A percentile compares a stretch with the other conserved stretches of the same genome.
These are phyloP conservation scores for Crotalus helleri DNA, from an alignment of 2,113 vertebrate genomes.

Conservation along the genomic window DNA sequence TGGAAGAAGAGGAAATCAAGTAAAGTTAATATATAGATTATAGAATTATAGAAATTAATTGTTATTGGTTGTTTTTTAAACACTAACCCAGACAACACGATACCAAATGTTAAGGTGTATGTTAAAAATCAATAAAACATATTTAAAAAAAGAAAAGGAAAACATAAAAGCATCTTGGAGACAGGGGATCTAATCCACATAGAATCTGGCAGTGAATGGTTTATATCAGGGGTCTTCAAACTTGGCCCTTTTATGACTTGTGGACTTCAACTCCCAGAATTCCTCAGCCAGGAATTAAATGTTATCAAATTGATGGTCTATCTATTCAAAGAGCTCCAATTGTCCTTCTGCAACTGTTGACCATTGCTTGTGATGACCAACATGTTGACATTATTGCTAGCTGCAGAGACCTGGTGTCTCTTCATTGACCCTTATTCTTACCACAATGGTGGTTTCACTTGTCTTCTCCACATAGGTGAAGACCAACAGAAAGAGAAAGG, in stretches of 20 bases:
- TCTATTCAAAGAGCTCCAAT: accelerated
- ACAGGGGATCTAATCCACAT: not conserved
- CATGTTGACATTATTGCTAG: not conserved
- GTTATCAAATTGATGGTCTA: too few species aligned
- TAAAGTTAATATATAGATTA: too few species aligned
- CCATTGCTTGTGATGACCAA: not conserved
- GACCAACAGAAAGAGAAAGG: not conserved
- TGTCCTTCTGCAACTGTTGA: not conserved
- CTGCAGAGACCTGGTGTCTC: not conserved
- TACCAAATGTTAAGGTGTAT: too few species aligned
- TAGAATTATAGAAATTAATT: too few species aligned
- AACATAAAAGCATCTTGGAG: not conserved
- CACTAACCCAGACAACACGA: too few species aligned
- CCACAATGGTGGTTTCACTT: not conserved
- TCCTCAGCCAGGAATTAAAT: too few species aligned
- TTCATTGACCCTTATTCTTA: not conserved
- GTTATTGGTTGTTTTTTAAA: too few species aligned
- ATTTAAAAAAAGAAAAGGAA: not conserved
- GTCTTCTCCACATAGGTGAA: not conserved
- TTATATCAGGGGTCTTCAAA: too few species aligned
- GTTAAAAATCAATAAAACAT: too few species aligned
- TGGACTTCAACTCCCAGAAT: too few species aligned
- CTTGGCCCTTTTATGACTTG: too few species aligned
- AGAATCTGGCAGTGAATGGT: not conserved
- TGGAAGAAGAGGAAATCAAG: too few species aligned